Conservation (phyloP, 2,888 invertebrate genomes). For the Ctenicera cuprea region DNA sequence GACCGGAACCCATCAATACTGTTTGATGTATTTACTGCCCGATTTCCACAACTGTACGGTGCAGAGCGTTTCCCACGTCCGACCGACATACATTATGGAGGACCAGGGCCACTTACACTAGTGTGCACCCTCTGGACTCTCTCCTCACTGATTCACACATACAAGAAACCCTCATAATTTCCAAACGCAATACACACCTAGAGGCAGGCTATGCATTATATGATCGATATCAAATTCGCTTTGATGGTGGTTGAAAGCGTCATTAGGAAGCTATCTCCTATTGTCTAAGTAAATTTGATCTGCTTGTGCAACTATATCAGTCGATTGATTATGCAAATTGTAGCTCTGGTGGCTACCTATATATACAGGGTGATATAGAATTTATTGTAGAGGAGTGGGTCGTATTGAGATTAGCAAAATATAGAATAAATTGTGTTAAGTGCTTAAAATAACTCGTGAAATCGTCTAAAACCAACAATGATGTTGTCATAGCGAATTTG, state of each 20-base stretch:
- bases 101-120: constrained; percentile 4
- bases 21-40: constrained; percentile 68
- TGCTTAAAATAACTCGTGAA: too few species aligned
- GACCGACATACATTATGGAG: constrained; percentile 48
- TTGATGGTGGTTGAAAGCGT: neutral
- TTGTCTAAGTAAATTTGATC: constrained; percentile 32
- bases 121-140: neutral
- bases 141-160: neutral
- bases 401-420: too few species aligned
- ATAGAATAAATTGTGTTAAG: too few species aligned
- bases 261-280: constrained; percentile 20
- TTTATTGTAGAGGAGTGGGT: too few species aligned
- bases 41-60: constrained; percentile 60
- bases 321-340: constrained; percentile 41
- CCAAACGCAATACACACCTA: constrained; percentile 20
- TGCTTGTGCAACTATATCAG: constrained; percentile 27
- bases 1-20: constrained; percentile 69
- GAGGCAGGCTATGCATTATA: neutral
- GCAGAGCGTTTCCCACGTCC: constrained; percentile 46
- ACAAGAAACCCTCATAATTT: constrained; percentile 19
- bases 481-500: too few species aligned
- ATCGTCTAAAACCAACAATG: too few species aligned
- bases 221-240: constrained; percentile 20
- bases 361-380: neutral
- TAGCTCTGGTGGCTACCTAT: neutral